Evolutionary conservation across 2,888 invertebrate species (phyloP).

Genomic region (Megamerina dolium): DNA sequence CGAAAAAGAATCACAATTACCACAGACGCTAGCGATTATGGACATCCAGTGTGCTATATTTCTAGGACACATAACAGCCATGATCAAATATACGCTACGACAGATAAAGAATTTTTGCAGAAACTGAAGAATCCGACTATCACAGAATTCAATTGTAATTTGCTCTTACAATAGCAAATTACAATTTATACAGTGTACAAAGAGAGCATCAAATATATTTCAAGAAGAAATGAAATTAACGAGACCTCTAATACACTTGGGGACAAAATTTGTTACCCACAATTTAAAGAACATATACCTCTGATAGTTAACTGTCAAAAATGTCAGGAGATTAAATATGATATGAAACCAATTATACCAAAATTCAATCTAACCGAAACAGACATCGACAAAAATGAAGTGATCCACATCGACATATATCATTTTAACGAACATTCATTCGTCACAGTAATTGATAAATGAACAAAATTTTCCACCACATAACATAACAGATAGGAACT

Average conservation of each 20-base stretch:
- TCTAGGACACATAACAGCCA: no score
- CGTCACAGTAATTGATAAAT: conserved; percentile 16
- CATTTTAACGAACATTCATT: conserved; percentile 7
- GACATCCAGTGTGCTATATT: no score
- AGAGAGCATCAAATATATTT: conserved; percentile 8
- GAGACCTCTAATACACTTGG: background rate
- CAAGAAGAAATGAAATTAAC: conserved; percentile 7
- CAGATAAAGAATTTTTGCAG: conserved; percentile 18
- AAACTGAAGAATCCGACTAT: conserved; percentile 13
- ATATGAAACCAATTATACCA: conserved; percentile 14
- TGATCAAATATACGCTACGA: no score
- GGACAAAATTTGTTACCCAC: background rate
- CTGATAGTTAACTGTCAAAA: conserved; percentile 11
- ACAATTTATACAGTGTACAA: conserved; percentile 7
- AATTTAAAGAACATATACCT: conserved; percentile 1
- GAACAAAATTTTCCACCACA: conserved; percentile 11
- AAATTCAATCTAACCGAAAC: conserved; percentile 15
- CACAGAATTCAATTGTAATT: conserved; percentile 16
- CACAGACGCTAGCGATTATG: no score
- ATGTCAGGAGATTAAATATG: conserved; percentile 12
- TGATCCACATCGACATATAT: conserved; percentile 12
- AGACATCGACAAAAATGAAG: conserved; percentile 6
- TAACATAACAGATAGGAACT: conserved; percentile 5
- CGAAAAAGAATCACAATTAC: no score
- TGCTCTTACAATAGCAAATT: no score